phyloP scores from a whole-genome alignment of 2,797 vertebrate species.

The Poeciliopsis presidionis region DNA sequence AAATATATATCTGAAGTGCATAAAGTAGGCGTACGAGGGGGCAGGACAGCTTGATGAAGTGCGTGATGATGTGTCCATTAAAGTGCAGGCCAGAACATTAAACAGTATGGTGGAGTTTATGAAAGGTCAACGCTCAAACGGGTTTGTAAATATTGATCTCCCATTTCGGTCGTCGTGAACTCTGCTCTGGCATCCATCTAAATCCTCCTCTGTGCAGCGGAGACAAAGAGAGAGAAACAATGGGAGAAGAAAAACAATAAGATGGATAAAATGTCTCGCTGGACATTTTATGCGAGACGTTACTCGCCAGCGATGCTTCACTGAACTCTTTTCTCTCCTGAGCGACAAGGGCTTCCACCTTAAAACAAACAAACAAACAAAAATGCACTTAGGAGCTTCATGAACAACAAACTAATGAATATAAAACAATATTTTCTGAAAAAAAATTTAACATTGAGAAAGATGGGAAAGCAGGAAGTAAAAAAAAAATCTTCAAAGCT shows the following conservation, averaged over 20 bases:
- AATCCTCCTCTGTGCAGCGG: slow-evolving; percentile 35
- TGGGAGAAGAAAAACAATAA: slow-evolving; percentile 10
- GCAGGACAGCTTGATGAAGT: slow-evolving; percentile 58
- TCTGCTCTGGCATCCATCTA: slow-evolving; percentile 39
- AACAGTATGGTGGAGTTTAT: slow-evolving; percentile 65
- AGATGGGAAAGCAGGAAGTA: too few relatives aligned
- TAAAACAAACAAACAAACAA: not conserved
- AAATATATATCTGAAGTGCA: not conserved
- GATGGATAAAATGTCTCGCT: slow-evolving; percentile 20
- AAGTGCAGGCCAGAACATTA: slow-evolving; percentile 70
- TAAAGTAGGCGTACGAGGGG: slow-evolving; percentile 29
- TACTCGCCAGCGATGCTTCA: slow-evolving; percentile 54
- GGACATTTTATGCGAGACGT: slow-evolving; percentile 59
- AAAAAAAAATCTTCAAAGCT: too few relatives aligned
- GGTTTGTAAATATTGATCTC: slow-evolving; percentile 74
- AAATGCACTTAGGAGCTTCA: slow-evolving; percentile 7
- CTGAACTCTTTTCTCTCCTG: slow-evolving; percentile 45
- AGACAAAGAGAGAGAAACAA: slow-evolving; percentile 16
- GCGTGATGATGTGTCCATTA: slow-evolving; percentile 72
- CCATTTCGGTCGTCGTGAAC: slow-evolving; percentile 49
- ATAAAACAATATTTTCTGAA: not conserved
- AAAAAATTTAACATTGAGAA: not conserved
- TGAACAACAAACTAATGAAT: not conserved
- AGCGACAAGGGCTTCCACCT: slow-evolving; percentile 11
- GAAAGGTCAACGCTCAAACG: slow-evolving; percentile 66